Evolutionary conservation across 2,888 invertebrate species (phyloP).

Genomic region (Altica lythri): DNA sequence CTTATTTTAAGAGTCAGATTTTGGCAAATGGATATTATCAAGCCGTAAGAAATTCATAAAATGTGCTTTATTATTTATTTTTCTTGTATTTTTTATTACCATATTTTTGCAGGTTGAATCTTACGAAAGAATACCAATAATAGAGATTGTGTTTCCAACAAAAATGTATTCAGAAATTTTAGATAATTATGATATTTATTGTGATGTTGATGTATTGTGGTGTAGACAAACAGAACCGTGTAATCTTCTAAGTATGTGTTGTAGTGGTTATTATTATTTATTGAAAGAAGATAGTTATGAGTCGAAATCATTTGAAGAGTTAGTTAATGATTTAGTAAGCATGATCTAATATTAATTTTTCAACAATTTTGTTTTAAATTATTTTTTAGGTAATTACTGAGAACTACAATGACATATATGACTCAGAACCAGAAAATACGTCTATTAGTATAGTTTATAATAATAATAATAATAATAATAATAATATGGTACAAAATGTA

Average conservation of each 20-base stretch:
- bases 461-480: no score
- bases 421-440: background rate
- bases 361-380: background rate
- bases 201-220: slow-evolving; percentile 25
- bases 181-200: slow-evolving; percentile 13
- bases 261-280: slow-evolving; percentile 23
- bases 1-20: background rate
- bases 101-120: slow-evolving; percentile 20
- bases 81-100: background rate
- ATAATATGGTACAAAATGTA: no score
- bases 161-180: slow-evolving; percentile 16
- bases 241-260: slow-evolving; percentile 1
- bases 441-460: no score
- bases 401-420: background rate
- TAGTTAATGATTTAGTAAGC: slow-evolving; percentile 10
- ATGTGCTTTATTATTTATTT: background rate
- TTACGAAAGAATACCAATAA: slow-evolving; percentile 13
- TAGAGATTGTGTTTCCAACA: background rate
- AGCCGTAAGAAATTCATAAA: background rate
- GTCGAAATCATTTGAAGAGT: slow-evolving; percentile 5
- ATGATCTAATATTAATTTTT: background rate
- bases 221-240: slow-evolving; percentile 5
- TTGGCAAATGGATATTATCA: no score
- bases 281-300: slow-evolving; percentile 2
- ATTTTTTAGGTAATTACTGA: slow-evolving; percentile 1